phyloP scores from a whole-genome alignment of 2,113 vertebrate species.

The Procavia capensis region DNA sequence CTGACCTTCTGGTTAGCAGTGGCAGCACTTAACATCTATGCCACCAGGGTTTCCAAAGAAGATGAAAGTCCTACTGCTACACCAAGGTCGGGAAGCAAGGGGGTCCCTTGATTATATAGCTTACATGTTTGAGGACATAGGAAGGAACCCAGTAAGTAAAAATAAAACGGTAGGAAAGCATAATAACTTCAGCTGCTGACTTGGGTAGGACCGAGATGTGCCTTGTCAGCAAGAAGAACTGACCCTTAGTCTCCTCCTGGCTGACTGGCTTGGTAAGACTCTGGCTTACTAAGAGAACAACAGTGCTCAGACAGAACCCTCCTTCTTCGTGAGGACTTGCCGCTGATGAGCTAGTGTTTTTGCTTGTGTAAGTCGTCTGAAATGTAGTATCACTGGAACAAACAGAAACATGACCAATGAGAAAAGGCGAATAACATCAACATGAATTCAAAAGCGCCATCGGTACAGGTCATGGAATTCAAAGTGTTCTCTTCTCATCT shows the following conservation, averaged over 20 bases:
- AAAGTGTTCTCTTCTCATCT: background rate
- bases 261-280: background rate
- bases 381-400: background rate
- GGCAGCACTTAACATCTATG: too few species aligned
- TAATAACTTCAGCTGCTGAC: background rate
- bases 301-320: background rate
- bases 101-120: background rate
- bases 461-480: background rate
- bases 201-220: too few species aligned
- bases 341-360: background rate
- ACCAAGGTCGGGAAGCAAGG: background rate
- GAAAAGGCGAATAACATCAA: background rate
- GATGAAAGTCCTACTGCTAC: background rate
- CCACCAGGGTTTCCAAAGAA: too few species aligned
- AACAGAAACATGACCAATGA: background rate
- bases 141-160: background rate
- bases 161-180: background rate
- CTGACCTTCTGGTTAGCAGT: too few species aligned
- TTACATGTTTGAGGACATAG: background rate
- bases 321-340: background rate
- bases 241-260: fast-evolving
- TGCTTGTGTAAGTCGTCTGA: background rate
- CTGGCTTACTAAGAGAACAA: background rate
- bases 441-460: background rate
- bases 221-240: fast-evolving